Conservation (phyloP, 1,140 invertebrate genomes). For the Cotesia chilonis region DNA sequence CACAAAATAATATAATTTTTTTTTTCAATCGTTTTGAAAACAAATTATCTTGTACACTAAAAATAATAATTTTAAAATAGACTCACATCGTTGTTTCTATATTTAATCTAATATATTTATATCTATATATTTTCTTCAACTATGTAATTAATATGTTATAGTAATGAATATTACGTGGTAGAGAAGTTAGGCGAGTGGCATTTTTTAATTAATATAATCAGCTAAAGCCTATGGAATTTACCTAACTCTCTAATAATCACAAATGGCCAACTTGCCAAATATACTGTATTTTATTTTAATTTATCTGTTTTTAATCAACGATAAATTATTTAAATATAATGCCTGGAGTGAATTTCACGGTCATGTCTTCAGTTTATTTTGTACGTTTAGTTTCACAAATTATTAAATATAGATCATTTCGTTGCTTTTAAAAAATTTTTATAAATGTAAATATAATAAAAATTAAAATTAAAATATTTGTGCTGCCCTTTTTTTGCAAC, state of each 20-base stretch:
- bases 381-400: background rate
- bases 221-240: slow-evolving; percentile 53
- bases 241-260: slow-evolving; percentile 55
- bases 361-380: slow-evolving; percentile 46
- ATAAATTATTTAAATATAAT: slow-evolving; percentile 35
- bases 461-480: too few species aligned
- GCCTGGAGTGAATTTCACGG: slow-evolving; percentile 43
- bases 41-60: background rate
- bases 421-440: too few species aligned
- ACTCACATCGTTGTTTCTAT: slow-evolving; percentile 4
- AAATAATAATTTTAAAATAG: slow-evolving; percentile 2
- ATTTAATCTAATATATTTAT: slow-evolving; percentile 3
- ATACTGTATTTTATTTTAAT: slow-evolving; percentile 3
- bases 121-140: slow-evolving; percentile 42
- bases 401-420: background rate
- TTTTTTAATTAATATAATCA: slow-evolving; percentile 35
- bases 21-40: too few species aligned
- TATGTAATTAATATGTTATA: slow-evolving; percentile 15
- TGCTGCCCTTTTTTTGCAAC: background rate
- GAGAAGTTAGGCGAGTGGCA: slow-evolving; percentile 48
- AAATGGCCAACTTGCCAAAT: slow-evolving; percentile 42
- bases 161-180: slow-evolving; percentile 31
- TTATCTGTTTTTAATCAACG: slow-evolving; percentile 9
- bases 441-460: too few species aligned
- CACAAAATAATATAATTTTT: too few species aligned